Base-by-base conservation (phyloP, 2,888 invertebrate species). In the Stenurella melanura region DNA sequence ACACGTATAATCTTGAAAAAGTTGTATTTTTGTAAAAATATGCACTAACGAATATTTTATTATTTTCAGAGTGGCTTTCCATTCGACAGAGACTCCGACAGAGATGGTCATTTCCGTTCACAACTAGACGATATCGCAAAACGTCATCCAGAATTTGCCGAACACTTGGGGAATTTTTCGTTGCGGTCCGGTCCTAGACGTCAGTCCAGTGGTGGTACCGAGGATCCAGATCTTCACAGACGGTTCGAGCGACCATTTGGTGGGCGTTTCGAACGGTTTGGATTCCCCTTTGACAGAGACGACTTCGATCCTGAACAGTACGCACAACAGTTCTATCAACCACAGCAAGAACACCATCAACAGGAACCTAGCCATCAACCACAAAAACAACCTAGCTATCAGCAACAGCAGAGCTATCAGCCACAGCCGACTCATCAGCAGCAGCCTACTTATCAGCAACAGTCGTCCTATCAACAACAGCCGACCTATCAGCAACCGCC, bases 111-210 rank as follows among this genome's bases (percentile, higher is more conserved):
- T 74, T 91, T 92, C 78, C 89, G 90, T 10, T 87, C 90, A 38
- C 92, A 92, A 77, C 91, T 95, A 88, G 94, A 94, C 89, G 93
- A 94, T 87, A 90, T 95, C 82, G 94, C 94, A 61, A 90, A 93
- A 81, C 91, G 94, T 12, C 94, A 95, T 88, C 95, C 95, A 54
- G 94, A 95, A 87, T 93, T 95, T 85, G 94, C 95, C 78, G 93
- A 94, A 86, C 93, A 94, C 73, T 90, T 94, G 21, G 83, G 82
- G 42, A 83, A 83, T 56, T 87, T 88, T 74, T 86, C 87, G 11
- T 83, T 85, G 73, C 90, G 91, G 82, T 88, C 83, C 50, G 81
- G 83, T 63, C 90, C 86, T 90, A 74, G 82, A 61, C 60, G 70
- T n/a, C 79, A 77, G 91, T 87, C 88, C 90, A 38, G 87, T 90